A percentile compares a stretch with the other conserved stretches of the same genome.
Evolutionary conservation across 2,113 vertebrate genomes (phyloP).

Genomic region (Odocoileus hemionus): DNA sequence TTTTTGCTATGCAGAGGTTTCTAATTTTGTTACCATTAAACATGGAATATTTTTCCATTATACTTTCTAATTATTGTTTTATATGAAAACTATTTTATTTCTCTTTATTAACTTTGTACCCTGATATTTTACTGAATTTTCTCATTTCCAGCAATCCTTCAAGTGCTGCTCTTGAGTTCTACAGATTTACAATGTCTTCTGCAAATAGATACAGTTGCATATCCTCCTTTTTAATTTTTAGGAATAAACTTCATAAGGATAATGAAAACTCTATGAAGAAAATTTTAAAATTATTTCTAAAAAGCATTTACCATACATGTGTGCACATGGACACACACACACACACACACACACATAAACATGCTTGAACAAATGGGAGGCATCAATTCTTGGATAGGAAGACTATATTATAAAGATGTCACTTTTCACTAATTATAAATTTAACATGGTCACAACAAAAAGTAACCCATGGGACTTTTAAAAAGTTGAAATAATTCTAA

Average conservation of each 20-base stretch:
- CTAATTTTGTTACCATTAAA: background rate
- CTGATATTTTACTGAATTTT: background rate
- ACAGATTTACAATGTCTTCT: background rate
- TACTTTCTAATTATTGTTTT: background rate
- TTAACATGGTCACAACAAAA: background rate
- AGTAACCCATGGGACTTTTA: background rate
- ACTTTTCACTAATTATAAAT: background rate
- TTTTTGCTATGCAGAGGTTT: background rate
- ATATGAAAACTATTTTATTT: background rate
- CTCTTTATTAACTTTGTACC: background rate
- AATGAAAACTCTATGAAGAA: background rate
- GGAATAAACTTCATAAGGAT: background rate
- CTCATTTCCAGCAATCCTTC: background rate
- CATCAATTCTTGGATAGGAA: background rate
- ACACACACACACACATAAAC: background rate
- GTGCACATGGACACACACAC: too few species aligned
- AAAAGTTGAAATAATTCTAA: background rate
- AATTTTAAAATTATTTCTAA: background rate
- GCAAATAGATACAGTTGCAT: background rate
- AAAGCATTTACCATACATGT: background rate
- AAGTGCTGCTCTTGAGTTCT: background rate
- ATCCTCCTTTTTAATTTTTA: background rate
- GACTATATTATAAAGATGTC: background rate
- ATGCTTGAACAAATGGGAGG: background rate
- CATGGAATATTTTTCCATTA: background rate